A percentile compares a stretch with the other conserved stretches of the same genome.
phyloP scores from a whole-genome alignment of 1,140 invertebrate genomes.

The Halictus rubicundus region DNA sequence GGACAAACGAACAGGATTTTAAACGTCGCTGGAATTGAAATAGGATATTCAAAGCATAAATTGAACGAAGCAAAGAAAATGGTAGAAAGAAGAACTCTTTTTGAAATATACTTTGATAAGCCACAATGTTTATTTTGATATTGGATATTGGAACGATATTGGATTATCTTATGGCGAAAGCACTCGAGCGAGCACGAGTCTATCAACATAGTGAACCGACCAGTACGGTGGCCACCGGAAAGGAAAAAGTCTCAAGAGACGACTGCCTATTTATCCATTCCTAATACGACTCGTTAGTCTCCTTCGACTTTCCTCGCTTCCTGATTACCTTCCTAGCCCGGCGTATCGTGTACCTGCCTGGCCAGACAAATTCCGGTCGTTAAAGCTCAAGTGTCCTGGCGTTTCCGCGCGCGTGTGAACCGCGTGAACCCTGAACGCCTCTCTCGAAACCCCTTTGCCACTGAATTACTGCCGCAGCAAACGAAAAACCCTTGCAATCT shows the following conservation, averaged over 20 bases:
- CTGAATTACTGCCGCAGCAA: background rate
- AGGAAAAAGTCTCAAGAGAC: slow-evolving; percentile 36
- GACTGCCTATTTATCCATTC: slow-evolving; percentile 41
- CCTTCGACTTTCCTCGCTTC: slow-evolving; percentile 53
- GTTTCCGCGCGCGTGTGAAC: slow-evolving; percentile 29
- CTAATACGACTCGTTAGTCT: slow-evolving; percentile 54
- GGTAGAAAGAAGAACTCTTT: too few relatives aligned
- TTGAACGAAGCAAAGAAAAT: too few relatives aligned
- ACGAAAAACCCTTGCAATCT: too few relatives aligned
- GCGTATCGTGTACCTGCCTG: slow-evolving; percentile 39
- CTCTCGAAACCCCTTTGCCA: background rate
- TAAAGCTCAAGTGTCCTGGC: slow-evolving; percentile 33
- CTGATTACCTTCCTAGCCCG: slow-evolving; percentile 47
- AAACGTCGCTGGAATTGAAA: too few relatives aligned
- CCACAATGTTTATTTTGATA: too few relatives aligned
- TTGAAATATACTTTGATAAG: too few relatives aligned
- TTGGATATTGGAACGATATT: too few relatives aligned
- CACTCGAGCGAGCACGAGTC: too few relatives aligned
- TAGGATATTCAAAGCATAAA: too few relatives aligned
- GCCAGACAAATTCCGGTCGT: slow-evolving; percentile 51
- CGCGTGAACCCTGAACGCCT: background rate
- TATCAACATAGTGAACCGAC: background rate
- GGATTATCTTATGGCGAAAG: too few relatives aligned
- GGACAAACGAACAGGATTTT: too few relatives aligned
- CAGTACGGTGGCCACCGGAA: slow-evolving; percentile 4